Evolutionary conservation across 2,113 vertebrate genomes (phyloP).

Genomic region (Alouatta palliata): DNA sequence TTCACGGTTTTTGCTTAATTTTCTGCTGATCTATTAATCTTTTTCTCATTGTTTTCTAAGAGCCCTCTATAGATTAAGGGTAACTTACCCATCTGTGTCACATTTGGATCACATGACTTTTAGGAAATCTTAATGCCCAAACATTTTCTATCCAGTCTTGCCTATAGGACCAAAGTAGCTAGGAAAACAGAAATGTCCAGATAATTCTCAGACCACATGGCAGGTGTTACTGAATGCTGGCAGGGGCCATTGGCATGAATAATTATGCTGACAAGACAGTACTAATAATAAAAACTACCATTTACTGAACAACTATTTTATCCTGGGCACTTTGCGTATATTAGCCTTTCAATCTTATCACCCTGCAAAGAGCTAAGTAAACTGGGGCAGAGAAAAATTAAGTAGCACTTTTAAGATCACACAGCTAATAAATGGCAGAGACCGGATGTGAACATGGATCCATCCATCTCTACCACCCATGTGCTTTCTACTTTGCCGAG

Average conservation of each 20-base stretch:
- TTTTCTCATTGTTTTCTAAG: slow-evolving; percentile 27
- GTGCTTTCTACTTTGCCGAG: not conserved
- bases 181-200: slow-evolving; percentile 26
- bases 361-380: not conserved
- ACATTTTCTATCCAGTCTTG: slow-evolving; percentile 20
- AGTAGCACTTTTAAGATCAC: not conserved
- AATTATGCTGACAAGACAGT: not conserved
- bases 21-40: not conserved
- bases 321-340: not conserved
- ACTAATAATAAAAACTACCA: not conserved
- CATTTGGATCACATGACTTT: slow-evolving; percentile 15
- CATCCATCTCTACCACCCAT: not conserved
- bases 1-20: not conserved
- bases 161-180: not conserved
- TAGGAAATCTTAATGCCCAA: not conserved
- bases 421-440: not conserved
- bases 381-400: not conserved
- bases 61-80: not conserved
- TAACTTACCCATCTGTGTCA: not conserved
- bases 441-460: not conserved
- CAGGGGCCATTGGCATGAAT: not conserved
- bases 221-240: not conserved
- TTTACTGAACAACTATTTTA: slow-evolving; percentile 47
- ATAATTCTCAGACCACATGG: not conserved
- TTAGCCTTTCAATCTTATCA: not conserved